Base-by-base conservation (phyloP, 1,140 invertebrate genomes). In the Eciton burchellii region DNA sequence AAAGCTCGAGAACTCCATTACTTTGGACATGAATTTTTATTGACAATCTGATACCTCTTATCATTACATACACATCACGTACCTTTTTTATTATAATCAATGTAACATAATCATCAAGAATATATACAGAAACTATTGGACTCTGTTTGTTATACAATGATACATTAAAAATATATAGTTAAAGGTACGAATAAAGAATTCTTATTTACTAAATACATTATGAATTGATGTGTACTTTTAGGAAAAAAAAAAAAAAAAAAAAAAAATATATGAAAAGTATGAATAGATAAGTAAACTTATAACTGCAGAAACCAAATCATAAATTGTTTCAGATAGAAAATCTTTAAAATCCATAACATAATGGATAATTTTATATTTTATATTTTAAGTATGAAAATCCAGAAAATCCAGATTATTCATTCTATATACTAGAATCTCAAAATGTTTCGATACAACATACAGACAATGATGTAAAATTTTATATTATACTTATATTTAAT, bases 41-140 rank as follows among this genome's bases (percentile, higher is more conserved):
- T 93, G 88, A 92, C 91, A 90, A 90, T 91, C 88, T 90, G 84
- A 92, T 85, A 81, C 62, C 70, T 74, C 92, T 93, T 93, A 93
- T 82, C 86, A 63, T 89, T 93, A 92, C 91, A 92, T 93, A 93
- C 92, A 93, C 91, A 91, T 93, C 90, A 92, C 90, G 90, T 91
- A 91, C 88, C 89, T 89, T 84, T 89, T 91, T 91, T n/a, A n/a
- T n/a, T n/a, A n/a, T n/a, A n/a, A n/a, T n/a, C n/a, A 90, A 88
- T 84, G 84, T 90, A 91, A 88, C 90, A 86, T 90, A 91, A 88
- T 65, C 79, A 56, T 89, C 86, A 90, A 89, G 90, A 91, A 93
- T 93, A 94, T 94, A 93, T 94, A 93, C 92, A 94, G 93, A 93
- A 94, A 94, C 92, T 90, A 91, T 91, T 91, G 74, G 87, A 91